Percentiles rank a stretch among this genome's conserved stretches.
phyloP scores from a whole-genome alignment of 2,113 vertebrate species.

The Turnix velox region DNA sequence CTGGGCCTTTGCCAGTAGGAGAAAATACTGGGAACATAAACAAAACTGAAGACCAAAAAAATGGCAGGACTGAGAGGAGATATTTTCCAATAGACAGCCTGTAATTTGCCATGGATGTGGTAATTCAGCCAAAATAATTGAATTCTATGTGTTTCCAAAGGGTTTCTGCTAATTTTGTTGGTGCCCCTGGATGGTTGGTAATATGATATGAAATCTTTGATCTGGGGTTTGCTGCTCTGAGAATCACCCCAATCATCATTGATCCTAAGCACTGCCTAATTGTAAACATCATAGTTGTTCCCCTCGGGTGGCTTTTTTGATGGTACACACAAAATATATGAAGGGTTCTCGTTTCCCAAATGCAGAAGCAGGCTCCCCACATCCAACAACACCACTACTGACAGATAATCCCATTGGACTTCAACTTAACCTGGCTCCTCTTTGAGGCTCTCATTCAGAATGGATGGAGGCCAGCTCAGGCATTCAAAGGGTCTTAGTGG shows the following conservation, averaged over 20 bases:
- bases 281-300: not conserved
- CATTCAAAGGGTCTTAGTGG: not conserved
- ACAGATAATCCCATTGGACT: not conserved
- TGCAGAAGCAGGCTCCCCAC: not conserved
- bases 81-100: constrained; percentile 60
- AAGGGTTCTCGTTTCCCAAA: not conserved
- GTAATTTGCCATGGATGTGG: constrained; percentile 64
- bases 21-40: constrained; percentile 55
- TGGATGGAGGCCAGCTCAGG: not conserved
- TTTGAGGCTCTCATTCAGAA: not conserved
- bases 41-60: constrained; percentile 42
- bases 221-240: not conserved
- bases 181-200: not conserved
- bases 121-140: constrained; percentile 46
- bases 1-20: constrained; percentile 26
- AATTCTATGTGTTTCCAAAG: constrained; percentile 31
- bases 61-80: constrained; percentile 20
- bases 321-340: not conserved
- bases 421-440: not conserved
- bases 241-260: not conserved
- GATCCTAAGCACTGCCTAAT: not conserved
- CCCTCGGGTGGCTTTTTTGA: not conserved
- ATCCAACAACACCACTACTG: not conserved
- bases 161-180: not conserved
- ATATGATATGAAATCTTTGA: constrained; percentile 20